Percentiles rank a stretch among this genome's conserved stretches.
Conservation (phyloP, 2,888 invertebrate genomes). For the Acleris holmiana region DNA sequence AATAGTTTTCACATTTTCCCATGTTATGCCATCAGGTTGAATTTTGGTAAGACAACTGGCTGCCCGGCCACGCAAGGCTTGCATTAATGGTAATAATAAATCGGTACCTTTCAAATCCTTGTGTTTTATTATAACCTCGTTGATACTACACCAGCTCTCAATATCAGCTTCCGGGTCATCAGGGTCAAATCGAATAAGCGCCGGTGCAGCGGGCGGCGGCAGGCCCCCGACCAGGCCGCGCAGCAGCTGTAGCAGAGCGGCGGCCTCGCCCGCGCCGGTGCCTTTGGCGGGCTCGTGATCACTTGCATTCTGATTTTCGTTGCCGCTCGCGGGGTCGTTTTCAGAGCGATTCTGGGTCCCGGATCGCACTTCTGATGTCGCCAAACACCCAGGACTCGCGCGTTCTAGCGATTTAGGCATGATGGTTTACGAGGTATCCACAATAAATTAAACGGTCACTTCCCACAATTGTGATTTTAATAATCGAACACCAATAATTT, state of each 20-base stretch:
- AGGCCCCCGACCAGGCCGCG: not conserved
- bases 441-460: too few relatives aligned
- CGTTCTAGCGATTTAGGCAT: too few relatives aligned
- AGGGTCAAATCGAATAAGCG: conserved; percentile 6
- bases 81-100: conserved; percentile 6
- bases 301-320: not conserved
- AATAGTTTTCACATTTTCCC: not conserved
- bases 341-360: not conserved
- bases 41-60: conserved; percentile 7
- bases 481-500: too few relatives aligned
- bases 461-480: too few relatives aligned
- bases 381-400: too few relatives aligned
- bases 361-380: conserved; percentile 1
- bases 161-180: conserved; percentile 17
- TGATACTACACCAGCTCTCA: conserved; percentile 19
- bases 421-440: too few relatives aligned
- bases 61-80: conserved; percentile 12
- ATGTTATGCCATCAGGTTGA: not conserved
- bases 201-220: not conserved
- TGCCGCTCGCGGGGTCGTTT: not conserved
- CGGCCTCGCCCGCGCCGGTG: not conserved
- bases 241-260: not conserved
- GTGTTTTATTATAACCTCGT: conserved; percentile 13
- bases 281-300: not conserved
- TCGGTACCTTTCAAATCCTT: conserved; percentile 17